These are phyloP conservation scores for Anadara kagoshimensis DNA, from an alignment of 1,140 invertebrate genomes.

Conservation along the genomic window DNA sequence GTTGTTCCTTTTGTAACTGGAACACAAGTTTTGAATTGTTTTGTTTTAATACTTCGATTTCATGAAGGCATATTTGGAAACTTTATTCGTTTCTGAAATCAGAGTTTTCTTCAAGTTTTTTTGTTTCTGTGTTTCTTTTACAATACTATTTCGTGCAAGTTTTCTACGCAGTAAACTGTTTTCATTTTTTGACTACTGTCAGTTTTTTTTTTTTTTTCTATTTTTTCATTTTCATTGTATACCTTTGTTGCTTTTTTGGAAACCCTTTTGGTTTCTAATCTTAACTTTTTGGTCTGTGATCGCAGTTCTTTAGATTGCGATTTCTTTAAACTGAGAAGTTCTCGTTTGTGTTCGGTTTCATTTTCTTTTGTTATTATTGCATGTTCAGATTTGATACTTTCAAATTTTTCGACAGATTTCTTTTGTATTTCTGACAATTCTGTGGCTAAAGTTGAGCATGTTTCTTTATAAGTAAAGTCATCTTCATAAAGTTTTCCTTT, in stretches of 20 bases:
- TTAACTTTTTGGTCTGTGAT: constrained; percentile 7
- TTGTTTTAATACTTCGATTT: neutral
- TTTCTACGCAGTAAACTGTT: constrained; percentile 1
- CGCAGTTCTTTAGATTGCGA: no score
- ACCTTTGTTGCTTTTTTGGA: constrained; percentile 1
- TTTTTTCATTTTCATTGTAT: no score
- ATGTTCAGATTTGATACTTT: neutral
- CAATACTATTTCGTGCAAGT: constrained; percentile 10
- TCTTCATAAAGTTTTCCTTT: neutral
- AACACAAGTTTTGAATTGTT: neutral
- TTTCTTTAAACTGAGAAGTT: no score
- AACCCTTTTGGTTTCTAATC: neutral
- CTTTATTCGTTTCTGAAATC: constrained; percentile 7
- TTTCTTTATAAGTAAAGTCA: neutral
- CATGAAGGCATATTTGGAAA: neutral
- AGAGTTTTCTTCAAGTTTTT: constrained; percentile 6
- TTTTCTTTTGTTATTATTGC: neutral
- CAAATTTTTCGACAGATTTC: constrained; percentile 7
- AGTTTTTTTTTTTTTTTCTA: neutral
- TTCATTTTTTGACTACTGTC: neutral
- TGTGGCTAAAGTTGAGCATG: neutral
- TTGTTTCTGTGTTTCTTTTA: no score
- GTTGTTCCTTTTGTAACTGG: neutral
- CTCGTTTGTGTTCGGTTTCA: neutral
- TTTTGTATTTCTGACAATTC: constrained; percentile 1